Evolutionary conservation across 2,888 invertebrate species (phyloP), one percentile per base, ranked within the genome.

Genomic region (Pycnomerus fuliginosus): DNA sequence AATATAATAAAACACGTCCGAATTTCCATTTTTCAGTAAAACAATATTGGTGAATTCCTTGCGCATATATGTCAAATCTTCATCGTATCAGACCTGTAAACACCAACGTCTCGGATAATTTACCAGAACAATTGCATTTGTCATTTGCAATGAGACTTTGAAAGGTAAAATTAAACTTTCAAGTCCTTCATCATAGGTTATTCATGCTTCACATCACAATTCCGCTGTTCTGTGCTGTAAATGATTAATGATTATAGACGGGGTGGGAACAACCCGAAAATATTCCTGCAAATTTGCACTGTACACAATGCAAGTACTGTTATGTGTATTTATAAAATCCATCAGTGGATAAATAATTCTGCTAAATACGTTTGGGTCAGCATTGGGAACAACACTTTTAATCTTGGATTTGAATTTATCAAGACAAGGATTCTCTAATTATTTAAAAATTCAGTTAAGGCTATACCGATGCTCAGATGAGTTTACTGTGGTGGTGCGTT

Each of bases 231-330:
- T 38, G 30, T 25, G 39, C 39, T 31, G 39, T 32, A 39, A 39
- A 39, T 39, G 39, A 39, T 39, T 39, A 39, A 39, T 39, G 39
- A 32, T 39, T 38, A 38, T 38, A 39, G 39, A 39, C 32, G 39
- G 32, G 27, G 39, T 27, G 32, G 25, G 25, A 39, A 32, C 23
- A 32, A 39, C 39, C 32, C 25, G 32, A 39, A 39, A 32, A 39
- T 39, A 31, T 32, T 31, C 30, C 31, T 32, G 39, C 39, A 39
- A 39, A 39, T 39, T 39, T 39, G 14, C n/a, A n/a, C n/a, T n/a
- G n/a, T n/a, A n/a, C n/a, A n/a, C n/a, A n/a, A n/a, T n/a, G n/a
- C n/a, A n/a, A n/a, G n/a, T n/a, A n/a, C n/a, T n/a, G n/a, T n/a
- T n/a, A n/a, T n/a, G n/a, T n/a, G n/a, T n/a, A n/a, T n/a, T n/a